Base-by-base conservation (phyloP, 2,888 invertebrate genomes). In the Micropterix aruncella region DNA sequence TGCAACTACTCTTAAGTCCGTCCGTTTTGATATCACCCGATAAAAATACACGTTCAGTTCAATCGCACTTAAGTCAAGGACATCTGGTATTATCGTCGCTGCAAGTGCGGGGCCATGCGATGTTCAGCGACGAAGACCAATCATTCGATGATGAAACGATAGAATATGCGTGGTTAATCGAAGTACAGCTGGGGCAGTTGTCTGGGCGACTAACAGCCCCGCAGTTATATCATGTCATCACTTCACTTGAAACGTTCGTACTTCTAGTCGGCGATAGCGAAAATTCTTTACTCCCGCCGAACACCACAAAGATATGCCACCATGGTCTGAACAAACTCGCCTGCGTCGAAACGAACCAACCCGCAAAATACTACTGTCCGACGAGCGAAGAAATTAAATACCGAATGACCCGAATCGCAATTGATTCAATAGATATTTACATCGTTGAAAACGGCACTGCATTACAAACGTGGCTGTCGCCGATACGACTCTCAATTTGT, bases 101-200 rank as follows among this genome's bases (percentile, higher is more conserved):
- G 40, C 89, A 91, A 62, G 77, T 93, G 55, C 77, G 97, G 52
- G 97, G 96, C 0, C 93, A 95, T 60, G 94, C 93, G 1, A 89
- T 94, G 82, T 99, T 97, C 59, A 96, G 96, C 53, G 90, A 90
- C 56, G 81, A 89, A 45, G 93, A 91, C 44, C 75, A 93, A 49
- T 80, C 83, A 5, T 71, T 95, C 16, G 92, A 94, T 55, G 86
- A 93, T 61, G 96, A 96, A 55, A 95, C 96, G 0, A 65, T 97
- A 15, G 99, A 99, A 60, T 99, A 99, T 60, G 92, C 88, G 0
- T 99, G 99, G 99, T 73, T 96, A 54, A 80, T 97, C 54, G 97
- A 99, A 62, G 76, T 94, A 3, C 91, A 94, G 53, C 63, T 97
- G 38, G 97, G 97, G 0, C 93, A 95, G 61, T 65, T 99, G 14